These are phyloP conservation scores for Piscicola geometra DNA, from an alignment of 2,888 invertebrate species.

Conservation along the genomic window DNA sequence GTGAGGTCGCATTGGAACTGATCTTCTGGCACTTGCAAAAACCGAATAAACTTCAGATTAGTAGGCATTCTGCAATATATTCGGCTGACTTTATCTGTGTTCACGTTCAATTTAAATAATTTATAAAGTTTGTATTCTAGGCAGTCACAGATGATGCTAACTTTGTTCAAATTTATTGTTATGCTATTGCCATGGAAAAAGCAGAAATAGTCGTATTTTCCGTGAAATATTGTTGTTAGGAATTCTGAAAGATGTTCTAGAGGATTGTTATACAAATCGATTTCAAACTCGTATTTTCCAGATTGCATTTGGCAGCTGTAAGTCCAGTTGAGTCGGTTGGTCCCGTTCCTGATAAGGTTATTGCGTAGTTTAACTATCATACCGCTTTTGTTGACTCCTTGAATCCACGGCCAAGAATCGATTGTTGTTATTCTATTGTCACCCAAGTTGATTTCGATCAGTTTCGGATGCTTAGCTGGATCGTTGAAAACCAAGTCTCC, in stretches of 20 bases:
- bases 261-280: constrained; percentile 16
- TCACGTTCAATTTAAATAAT: neutral
- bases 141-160: constrained; percentile 28
- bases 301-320: neutral
- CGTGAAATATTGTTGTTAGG: neutral
- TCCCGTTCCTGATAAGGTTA: constrained; percentile 24
- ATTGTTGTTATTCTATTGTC: constrained; percentile 12
- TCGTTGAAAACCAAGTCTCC: constrained; percentile 28
- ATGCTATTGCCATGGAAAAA: neutral
- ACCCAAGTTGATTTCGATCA: neutral
- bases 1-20: constrained; percentile 13
- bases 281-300: neutral
- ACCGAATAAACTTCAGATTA: neutral
- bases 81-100: neutral
- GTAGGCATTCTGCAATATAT: neutral
- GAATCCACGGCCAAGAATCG: constrained; percentile 26
- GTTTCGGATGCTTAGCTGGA: neutral
- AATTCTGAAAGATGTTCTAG: constrained; percentile 15
- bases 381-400: neutral
- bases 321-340: constrained; percentile 21
- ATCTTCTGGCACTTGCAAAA: neutral
- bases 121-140: constrained; percentile 9
- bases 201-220: neutral
- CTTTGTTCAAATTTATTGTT: neutral
- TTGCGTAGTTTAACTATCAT: neutral